These are phyloP conservation scores for Eledona agricola DNA, from an alignment of 2,888 invertebrate species.

Conservation along the genomic window DNA sequence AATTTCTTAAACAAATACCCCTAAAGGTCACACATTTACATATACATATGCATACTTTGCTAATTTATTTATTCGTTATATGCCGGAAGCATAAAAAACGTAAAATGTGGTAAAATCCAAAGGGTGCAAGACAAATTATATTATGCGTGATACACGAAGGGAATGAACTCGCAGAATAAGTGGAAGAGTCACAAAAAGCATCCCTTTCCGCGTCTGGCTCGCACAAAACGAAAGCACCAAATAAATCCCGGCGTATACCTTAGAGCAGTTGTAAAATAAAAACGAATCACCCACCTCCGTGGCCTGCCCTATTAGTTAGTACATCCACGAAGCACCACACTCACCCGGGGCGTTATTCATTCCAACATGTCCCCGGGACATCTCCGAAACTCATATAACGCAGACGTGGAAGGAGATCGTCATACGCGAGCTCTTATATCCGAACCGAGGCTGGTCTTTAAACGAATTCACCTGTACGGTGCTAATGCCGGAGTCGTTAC, in stretches of 20 bases:
- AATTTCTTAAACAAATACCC: too few species aligned
- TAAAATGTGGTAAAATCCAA: too few species aligned
- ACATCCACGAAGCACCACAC: slow-evolving; percentile 29
- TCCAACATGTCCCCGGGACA: slow-evolving; percentile 43
- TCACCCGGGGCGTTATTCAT: slow-evolving; percentile 38
- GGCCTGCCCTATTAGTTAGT: slow-evolving; percentile 35
- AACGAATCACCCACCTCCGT: slow-evolving; percentile 34
- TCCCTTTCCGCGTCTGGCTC: too few species aligned
- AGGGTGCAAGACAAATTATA: too few species aligned
- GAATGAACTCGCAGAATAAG: too few species aligned
- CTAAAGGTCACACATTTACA: too few species aligned
- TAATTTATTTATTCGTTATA: too few species aligned
- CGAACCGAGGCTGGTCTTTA: slow-evolving; percentile 40
- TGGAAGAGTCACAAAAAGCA: too few species aligned
- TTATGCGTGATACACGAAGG: too few species aligned
- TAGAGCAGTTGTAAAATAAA: slow-evolving; percentile 34
- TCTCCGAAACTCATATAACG: slow-evolving; percentile 33
- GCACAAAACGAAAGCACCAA: slow-evolving; percentile 29
- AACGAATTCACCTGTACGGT: slow-evolving; percentile 50
- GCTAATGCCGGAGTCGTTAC: slow-evolving; percentile 43
- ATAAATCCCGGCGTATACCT: slow-evolving; percentile 34
- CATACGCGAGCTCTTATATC: slow-evolving; percentile 24
- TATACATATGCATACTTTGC: too few species aligned
- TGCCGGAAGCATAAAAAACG: too few species aligned
- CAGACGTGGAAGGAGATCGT: slow-evolving; percentile 14